phyloP scores from a whole-genome alignment of 2,797 vertebrate genomes.

The Falco novaeseelandiae region DNA sequence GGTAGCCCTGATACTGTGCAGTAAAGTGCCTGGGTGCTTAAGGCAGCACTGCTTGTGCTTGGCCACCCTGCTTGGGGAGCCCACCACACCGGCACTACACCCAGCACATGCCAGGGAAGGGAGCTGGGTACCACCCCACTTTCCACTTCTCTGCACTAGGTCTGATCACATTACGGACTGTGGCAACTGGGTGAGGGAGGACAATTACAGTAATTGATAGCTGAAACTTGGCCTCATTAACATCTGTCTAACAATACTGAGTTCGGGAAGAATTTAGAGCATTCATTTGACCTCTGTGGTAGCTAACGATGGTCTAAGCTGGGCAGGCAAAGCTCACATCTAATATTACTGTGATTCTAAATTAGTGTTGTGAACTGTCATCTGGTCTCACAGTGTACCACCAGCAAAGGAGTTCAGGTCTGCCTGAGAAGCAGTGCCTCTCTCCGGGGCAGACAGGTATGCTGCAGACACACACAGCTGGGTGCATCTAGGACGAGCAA shows the following conservation, averaged over 20 bases:
- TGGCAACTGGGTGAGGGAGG: fast-evolving
- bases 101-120: neutral
- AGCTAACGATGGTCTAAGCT: neutral
- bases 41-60: neutral
- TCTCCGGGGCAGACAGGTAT: neutral
- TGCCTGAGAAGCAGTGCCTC: neutral
- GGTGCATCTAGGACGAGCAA: neutral
- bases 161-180: neutral
- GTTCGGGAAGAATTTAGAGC: neutral
- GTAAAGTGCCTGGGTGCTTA: neutral
- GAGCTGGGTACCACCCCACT: neutral
- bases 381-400: neutral
- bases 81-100: neutral
- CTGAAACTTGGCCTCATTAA: neutral
- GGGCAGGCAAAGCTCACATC: neutral
- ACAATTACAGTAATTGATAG: neutral
- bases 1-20: neutral
- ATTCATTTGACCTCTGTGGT: neutral
- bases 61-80: neutral
- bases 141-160: neutral
- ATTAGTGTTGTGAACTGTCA: neutral
- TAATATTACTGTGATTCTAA: neutral
- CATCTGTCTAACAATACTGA: neutral
- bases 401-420: neutral
- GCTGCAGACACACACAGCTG: neutral